Conservation (phyloP, 2,888 invertebrate genomes). For the Diachrysia chrysitis region DNA sequence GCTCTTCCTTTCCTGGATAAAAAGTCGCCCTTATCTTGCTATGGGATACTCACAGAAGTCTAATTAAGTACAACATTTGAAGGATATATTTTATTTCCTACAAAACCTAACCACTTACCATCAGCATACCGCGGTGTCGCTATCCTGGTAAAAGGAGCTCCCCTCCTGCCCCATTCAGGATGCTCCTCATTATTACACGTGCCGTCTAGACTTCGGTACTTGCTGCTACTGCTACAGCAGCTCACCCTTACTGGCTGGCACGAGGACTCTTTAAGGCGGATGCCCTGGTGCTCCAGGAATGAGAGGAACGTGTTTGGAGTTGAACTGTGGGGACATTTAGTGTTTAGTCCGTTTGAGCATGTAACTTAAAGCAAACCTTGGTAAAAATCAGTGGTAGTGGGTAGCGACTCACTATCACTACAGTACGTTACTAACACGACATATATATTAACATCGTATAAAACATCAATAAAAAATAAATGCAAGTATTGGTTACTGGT, state of each 20-base stretch:
- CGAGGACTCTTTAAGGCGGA: slow-evolving; percentile 69
- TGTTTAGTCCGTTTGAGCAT: not conserved
- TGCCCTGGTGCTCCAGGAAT: slow-evolving; percentile 80
- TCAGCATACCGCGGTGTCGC: slow-evolving; percentile 90
- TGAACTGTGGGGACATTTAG: slow-evolving; percentile 68
- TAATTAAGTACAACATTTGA: no score
- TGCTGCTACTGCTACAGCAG: slow-evolving; percentile 68
- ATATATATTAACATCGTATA: no score
- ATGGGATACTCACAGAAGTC: no score
- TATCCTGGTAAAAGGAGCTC: slow-evolving; percentile 89
- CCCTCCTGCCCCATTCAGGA: slow-evolving; percentile 91
- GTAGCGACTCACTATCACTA: no score
- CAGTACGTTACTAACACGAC: no score
- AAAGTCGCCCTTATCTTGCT: no score
- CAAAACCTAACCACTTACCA: slow-evolving; percentile 76
- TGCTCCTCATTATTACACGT: slow-evolving; percentile 93
- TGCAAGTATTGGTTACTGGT: no score
- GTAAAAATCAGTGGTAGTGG: no score
- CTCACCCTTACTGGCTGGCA: slow-evolving; percentile 72
- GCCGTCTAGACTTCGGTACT: slow-evolving; percentile 93
- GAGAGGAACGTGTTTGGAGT: slow-evolving; percentile 86
- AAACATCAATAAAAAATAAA: no score
- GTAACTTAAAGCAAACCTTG: no score
- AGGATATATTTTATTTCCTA: no score
- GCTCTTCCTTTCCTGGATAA: no score